Base-by-base conservation (phyloP, 2,888 invertebrate genomes). In the Calameuta idolon region DNA sequence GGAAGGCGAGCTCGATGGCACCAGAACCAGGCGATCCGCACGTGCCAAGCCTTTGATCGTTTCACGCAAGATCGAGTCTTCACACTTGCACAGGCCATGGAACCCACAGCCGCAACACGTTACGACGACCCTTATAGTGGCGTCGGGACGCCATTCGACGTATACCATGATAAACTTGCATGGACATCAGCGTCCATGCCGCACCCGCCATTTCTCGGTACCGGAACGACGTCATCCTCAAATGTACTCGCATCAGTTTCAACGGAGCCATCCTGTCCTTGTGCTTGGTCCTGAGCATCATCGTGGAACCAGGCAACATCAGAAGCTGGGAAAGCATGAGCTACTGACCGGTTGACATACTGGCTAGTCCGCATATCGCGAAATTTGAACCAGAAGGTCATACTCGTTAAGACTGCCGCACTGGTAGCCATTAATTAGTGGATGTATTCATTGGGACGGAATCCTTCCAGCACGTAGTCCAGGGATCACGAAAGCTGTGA, bases 1-100 rank as follows among this genome's bases (percentile, higher is more conserved):
- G 23, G 23, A 55, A 9, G 55, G 23, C 55, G 9, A 55, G 5
- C 55, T 55, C 55, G 55, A 23, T 15, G 55, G 55, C 55, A 2
- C 55, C 55, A 55, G 23, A 55, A 15, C 55, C 55, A 55, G 55
- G 75, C 73, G 34, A 68, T 73, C 77, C 79, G 79, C 78, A 78
- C 76, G 78, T 69, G 78, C 68, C 69, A 74, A 75, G 79, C 81
- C 88, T 88, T 88, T 88, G 88, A 88, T 87, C 87, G 85, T 87
- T 87, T 88, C 85, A 87, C 86, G 87, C 84, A 84, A 85, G 85
- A 88, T 85, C 84, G 81, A 74, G 80, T 76, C 76, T 74, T 76
- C 76, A 69, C 78, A 74, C 15, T 68, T 9, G 75, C 79, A 79
- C 68, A 74, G 76, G 37, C 80, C 78, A 68, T 69, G 34, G 77